Evolutionary conservation across 2,113 vertebrate genomes (phyloP), one percentile per base, ranked within the genome.

Genomic region (Notechis scutatus): DNA sequence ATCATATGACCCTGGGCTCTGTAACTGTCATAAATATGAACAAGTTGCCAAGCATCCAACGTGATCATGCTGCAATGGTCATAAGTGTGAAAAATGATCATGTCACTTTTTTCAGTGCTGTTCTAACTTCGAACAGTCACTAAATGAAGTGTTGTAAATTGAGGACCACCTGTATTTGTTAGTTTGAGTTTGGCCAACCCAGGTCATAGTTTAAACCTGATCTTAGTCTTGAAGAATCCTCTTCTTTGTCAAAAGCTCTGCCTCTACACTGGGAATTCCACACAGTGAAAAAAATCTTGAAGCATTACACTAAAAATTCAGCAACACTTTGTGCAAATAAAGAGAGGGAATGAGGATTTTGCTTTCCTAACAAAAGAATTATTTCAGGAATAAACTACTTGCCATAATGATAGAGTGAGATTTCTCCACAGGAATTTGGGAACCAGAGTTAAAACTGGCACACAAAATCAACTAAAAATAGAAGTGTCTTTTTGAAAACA

Each of bases 361-460:
- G 64, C 50, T 26, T 52, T 56, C 87, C 92, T 89, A 64, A 39
- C 52, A 89, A 57, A 81, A 34, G 18, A 74, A 92, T 11, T 23
- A 15, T 15, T 74, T 81, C 52, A 57, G 87, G 52, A 89, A 92
- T 57, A 85, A 81, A 47, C 52, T 85, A 47, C 45, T 18, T 89
- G 52, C 9, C 9, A 89, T 92, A 92, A 92, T 92, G 52, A 92
- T 18, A 92, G 87, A 92, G 92, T 85, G 10, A 89, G 24, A 89
- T 81, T 92, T 64, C 34, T 55, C 87, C 88, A 52, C 87, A 88
- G 61, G 91, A 92, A 69, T 88, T 57, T 92, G 87, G 52, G 26
- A 81, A 92, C 8, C 81, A 54, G 26, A 69, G 87, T 89, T 89
- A 52, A 89, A 81, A 89, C 64, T 81, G 89, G 92, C 92, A 89